A percentile compares a stretch with the other conserved stretches of the same genome.
These are phyloP conservation scores for Neosilurus mollespiculum DNA, from an alignment of 2,797 vertebrate species.

Conservation along the genomic window DNA sequence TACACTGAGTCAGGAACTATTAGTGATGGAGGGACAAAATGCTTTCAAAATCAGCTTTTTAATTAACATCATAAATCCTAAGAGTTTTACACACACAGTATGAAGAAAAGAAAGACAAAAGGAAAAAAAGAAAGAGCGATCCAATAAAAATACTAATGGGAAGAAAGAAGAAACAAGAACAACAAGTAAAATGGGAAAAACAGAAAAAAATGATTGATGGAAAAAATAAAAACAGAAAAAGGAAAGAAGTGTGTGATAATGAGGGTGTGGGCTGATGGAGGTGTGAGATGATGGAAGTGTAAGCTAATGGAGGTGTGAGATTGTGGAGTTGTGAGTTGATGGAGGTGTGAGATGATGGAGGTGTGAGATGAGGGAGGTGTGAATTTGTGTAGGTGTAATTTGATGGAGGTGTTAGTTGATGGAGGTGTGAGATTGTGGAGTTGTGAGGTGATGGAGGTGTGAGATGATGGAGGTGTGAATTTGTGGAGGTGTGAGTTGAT, in stretches of 20 bases:
- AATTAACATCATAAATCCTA: neutral
- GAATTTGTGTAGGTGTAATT: neutral
- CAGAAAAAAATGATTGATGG: neutral
- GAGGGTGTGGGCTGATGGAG: neutral
- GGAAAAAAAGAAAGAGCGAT: neutral
- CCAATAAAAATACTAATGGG: too few species aligned
- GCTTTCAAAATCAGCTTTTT: neutral
- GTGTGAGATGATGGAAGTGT: neutral
- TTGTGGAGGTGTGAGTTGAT: neutral
- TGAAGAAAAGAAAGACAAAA: neutral
- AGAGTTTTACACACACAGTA: neutral
- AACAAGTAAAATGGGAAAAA: neutral
- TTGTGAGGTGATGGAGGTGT: neutral
- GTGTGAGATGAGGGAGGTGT: neutral
- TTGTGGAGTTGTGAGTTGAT: neutral
- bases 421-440: neutral
- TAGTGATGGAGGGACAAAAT: neutral
- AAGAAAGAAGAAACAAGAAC: neutral
- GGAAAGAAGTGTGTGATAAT: neutral
- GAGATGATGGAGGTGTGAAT: neutral
- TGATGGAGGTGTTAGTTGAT: neutral
- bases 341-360: neutral
- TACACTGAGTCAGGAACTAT: conserved; percentile 4
- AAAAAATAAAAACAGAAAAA: too few species aligned
- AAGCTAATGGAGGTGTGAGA: neutral